Percentiles rank a stretch among this genome's conserved stretches.
Conservation (phyloP, 2,888 invertebrate genomes). For the Augiades crinisus region DNA sequence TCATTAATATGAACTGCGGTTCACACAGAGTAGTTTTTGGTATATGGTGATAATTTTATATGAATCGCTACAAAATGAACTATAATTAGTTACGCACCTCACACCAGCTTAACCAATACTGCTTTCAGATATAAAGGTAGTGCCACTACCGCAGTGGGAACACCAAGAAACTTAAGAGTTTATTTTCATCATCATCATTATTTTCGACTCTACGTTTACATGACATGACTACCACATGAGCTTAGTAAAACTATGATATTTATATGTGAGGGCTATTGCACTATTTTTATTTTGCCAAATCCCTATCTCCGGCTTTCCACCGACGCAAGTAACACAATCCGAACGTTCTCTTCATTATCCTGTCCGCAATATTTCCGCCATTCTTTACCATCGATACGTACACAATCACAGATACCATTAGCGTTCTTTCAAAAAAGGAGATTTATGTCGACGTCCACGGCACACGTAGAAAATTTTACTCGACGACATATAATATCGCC, state of each 20-base stretch:
- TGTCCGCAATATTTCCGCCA: constrained; percentile 29
- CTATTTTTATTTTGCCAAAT: no score
- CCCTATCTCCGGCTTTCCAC: not conserved
- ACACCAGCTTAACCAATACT: no score
- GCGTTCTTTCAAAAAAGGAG: constrained; percentile 63
- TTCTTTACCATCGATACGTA: constrained; percentile 47
- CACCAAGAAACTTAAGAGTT: no score
- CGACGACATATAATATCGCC: constrained; percentile 64
- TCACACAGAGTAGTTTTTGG: not conserved
- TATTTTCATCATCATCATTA: no score
- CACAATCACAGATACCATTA: constrained; percentile 65
- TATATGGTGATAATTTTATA: not conserved
- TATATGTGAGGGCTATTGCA: no score
- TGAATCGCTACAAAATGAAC: no score
- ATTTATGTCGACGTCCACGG: constrained; percentile 67
- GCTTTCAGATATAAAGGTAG: no score
- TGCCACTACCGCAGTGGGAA: no score
- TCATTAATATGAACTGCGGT: constrained; percentile 4
- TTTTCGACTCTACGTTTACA: no score
- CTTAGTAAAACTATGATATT: no score
- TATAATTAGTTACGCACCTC: no score
- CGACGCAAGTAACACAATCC: constrained; percentile 21
- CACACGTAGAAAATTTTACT: constrained; percentile 68
- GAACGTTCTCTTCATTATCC: constrained; percentile 23
- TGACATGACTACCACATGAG: no score